Conservation (phyloP, 2,113 vertebrate genomes). For the Pandion haliaetus region DNA sequence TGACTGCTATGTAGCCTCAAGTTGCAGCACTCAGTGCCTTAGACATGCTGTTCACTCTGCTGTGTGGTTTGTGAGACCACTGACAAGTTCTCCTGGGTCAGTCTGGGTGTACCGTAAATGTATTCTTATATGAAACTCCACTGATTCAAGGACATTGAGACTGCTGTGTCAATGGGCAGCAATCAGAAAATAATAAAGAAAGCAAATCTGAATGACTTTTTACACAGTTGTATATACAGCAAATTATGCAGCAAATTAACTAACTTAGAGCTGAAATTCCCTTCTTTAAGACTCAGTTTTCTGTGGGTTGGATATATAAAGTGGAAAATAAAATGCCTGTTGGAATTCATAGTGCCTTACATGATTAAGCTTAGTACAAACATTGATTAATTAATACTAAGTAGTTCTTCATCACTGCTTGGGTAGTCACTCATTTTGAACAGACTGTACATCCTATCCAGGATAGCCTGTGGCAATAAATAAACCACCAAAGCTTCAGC, state of each 20-base stretch:
- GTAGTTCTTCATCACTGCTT: neutral
- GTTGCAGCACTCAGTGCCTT: neutral
- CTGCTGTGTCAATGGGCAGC: neutral
- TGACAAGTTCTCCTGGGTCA: neutral
- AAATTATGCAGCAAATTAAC: neutral
- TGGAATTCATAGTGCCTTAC: neutral
- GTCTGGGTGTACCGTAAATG: accelerated
- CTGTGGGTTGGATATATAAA: neutral
- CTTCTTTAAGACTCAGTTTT: neutral
- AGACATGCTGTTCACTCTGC: neutral
- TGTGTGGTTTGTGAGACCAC: neutral
- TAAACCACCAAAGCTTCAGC: neutral
- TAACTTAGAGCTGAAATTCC: neutral
- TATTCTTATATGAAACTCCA: neutral
- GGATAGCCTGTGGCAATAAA: neutral
- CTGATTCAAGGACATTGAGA: neutral
- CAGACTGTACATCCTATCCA: neutral
- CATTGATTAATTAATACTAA: neutral
- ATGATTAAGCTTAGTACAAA: neutral
- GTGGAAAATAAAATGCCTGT: neutral
- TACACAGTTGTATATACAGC: neutral
- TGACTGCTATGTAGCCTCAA: neutral
- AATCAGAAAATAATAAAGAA: neutral
- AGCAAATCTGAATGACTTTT: neutral
- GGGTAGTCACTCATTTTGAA: neutral